These are phyloP conservation scores for Arenaria interpres DNA, from an alignment of 2,113 vertebrate species.

Conservation along the genomic window DNA sequence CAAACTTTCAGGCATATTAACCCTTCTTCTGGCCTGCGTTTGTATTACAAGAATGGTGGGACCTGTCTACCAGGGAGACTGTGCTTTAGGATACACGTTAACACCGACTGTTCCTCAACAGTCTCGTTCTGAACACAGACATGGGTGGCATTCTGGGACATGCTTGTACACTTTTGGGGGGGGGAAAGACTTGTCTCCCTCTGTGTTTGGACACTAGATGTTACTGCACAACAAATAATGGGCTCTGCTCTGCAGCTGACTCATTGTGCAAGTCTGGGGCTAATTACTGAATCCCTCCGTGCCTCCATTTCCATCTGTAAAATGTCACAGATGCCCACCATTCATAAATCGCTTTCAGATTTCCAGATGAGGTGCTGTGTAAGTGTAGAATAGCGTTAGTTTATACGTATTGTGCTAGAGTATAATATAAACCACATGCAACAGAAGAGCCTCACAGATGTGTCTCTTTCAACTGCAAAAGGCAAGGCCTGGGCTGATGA, in stretches of 20 bases:
- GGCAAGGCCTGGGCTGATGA: neutral
- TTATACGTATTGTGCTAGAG: conserved; percentile 39
- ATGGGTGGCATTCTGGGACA: neutral
- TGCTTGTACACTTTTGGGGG: neutral
- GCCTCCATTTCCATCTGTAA: conserved; percentile 50
- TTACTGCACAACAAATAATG: conserved; percentile 18
- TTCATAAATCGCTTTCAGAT: conserved; percentile 56
- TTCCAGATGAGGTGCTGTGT: conserved; percentile 64
- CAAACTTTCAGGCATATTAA: conserved; percentile 21
- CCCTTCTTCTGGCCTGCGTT: neutral
- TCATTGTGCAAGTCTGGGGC: conserved; percentile 37
- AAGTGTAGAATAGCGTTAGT: conserved; percentile 38
- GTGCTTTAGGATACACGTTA: neutral
- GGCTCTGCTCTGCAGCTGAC: conserved; percentile 40
- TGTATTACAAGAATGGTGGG: neutral
- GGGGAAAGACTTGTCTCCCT: neutral
- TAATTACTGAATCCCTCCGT: conserved; percentile 41
- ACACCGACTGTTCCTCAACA: fast-evolving
- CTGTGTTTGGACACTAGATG: conserved; percentile 7
- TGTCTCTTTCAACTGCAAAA: neutral
- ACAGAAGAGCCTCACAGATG: conserved; percentile 47
- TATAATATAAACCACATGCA: conserved; percentile 51
- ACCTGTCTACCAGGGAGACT: neutral
- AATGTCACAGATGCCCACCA: conserved; percentile 60
- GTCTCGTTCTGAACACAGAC: neutral